These are phyloP conservation scores for Coluber constrictor DNA, from an alignment of 2,797 vertebrate genomes.

Conservation along the genomic window DNA sequence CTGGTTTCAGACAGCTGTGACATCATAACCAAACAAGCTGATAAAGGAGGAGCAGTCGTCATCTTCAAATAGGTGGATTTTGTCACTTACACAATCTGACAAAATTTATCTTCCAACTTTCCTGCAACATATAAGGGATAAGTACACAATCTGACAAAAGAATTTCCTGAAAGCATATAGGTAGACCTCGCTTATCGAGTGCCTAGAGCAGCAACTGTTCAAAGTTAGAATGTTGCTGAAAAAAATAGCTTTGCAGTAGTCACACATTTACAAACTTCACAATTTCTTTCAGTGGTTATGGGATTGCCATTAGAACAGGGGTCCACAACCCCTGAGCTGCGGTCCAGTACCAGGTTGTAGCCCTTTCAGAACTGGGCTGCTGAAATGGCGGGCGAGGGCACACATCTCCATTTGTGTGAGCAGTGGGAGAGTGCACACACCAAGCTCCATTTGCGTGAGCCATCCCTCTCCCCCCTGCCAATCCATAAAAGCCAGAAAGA, in stretches of 20 bases:
- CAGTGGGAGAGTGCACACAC: too few relatives aligned
- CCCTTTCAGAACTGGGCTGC: too few relatives aligned
- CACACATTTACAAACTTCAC: too few relatives aligned
- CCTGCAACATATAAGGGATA: neutral
- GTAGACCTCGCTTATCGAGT: neutral
- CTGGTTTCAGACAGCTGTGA: neutral
- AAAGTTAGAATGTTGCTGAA: neutral
- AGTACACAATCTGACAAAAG: neutral
- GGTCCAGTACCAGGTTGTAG: too few relatives aligned
- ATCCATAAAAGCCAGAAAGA: too few relatives aligned
- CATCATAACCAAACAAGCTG: neutral
- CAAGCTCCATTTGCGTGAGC: too few relatives aligned
- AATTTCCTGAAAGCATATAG: neutral
- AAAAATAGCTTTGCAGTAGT: neutral
- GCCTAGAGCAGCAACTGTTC: neutral
- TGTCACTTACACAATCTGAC: neutral
- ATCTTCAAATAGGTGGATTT: neutral
- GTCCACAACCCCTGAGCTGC: too few relatives aligned
- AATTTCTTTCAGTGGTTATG: too few relatives aligned
- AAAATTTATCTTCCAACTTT: neutral
- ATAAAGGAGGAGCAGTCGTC: neutral
- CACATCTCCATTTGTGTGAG: too few relatives aligned
- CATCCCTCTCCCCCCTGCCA: too few relatives aligned
- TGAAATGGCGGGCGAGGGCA: fast-evolving
- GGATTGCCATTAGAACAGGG: too few relatives aligned